Conservation (phyloP, 2,888 invertebrate species). For the Branchellion lobata region DNA sequence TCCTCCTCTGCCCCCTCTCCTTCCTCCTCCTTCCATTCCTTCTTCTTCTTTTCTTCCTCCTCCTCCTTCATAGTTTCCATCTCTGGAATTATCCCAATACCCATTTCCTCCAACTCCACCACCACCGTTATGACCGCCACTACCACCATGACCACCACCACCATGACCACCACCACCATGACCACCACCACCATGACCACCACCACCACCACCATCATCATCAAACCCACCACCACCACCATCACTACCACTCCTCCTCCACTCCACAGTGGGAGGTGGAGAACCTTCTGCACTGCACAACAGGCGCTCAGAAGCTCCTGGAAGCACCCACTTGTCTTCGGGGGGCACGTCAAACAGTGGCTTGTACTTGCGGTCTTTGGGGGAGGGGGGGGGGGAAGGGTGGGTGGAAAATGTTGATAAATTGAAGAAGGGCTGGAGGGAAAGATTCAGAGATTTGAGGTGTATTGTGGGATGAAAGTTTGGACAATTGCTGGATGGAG, state of each 20-base stretch:
- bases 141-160: no score
- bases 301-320: slow-evolving; percentile 84
- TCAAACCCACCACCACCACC: no score
- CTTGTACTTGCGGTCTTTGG: neutral
- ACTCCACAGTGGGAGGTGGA: slow-evolving; percentile 93
- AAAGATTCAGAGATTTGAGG: no score
- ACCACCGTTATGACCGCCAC: no score
- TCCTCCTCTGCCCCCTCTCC: neutral
- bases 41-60: slow-evolving; percentile 66
- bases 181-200: slow-evolving; percentile 70
- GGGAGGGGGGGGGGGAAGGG: neutral
- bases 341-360: slow-evolving; percentile 71
- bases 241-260: slow-evolving; percentile 51
- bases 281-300: slow-evolving; percentile 96
- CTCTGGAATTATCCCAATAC: no score
- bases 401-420: no score
- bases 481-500: no score
- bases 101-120: no score
- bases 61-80: no score
- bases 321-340: slow-evolving; percentile 82
- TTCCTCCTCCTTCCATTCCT: slow-evolving; percentile 71
- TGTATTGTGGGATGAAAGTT: no score
- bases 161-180: no score
- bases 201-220: slow-evolving; percentile 49
- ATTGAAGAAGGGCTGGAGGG: no score